Conservation (phyloP, 30 jellyfish, hydroid and myxozoan species). For the Aurelia coerulea region DNA sequence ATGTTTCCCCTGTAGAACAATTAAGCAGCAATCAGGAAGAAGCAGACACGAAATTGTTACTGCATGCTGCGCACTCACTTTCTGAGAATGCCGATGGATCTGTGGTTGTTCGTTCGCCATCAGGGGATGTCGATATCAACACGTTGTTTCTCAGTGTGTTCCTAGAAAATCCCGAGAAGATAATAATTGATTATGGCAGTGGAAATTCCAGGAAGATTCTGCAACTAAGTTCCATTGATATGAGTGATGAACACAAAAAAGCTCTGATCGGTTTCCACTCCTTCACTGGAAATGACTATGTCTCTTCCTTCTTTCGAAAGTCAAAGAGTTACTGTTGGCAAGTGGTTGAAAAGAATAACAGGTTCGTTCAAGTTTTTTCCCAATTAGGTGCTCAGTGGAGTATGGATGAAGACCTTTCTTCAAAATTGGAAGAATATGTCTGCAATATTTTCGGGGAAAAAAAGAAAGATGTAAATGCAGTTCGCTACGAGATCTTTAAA, state of each 20-base stretch:
- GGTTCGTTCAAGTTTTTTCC: no score
- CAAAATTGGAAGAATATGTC: no score
- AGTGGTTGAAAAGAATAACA: neutral
- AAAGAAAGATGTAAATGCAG: constrained; percentile 33
- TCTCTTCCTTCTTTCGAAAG: constrained; percentile 41
- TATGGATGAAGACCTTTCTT: no score
- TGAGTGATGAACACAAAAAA: constrained; percentile 13
- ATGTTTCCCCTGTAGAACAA: constrained; percentile 9
- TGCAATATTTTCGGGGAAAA: neutral
- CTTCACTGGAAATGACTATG: constrained; percentile 43
- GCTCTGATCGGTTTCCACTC: constrained; percentile 65
- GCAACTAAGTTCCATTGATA: neutral
- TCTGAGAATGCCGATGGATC: constrained; percentile 35
- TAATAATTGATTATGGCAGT: constrained; percentile 8
- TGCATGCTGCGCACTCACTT: constrained; percentile 39
- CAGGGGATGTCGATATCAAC: constrained; percentile 58
- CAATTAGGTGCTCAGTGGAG: no score
- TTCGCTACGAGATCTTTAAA: constrained; percentile 13
- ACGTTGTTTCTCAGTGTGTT: neutral
- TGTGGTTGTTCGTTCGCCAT: constrained; percentile 53
- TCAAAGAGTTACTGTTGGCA: constrained; percentile 15
- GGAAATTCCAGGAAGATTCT: neutral
- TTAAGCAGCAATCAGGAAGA: constrained; percentile 49
- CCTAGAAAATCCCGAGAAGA: constrained; percentile 9
- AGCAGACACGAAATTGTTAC: constrained; percentile 50